These are phyloP conservation scores for Lordiphosa fenestrarum DNA, from an alignment of 2,888 invertebrate species.

Conservation along the genomic window DNA sequence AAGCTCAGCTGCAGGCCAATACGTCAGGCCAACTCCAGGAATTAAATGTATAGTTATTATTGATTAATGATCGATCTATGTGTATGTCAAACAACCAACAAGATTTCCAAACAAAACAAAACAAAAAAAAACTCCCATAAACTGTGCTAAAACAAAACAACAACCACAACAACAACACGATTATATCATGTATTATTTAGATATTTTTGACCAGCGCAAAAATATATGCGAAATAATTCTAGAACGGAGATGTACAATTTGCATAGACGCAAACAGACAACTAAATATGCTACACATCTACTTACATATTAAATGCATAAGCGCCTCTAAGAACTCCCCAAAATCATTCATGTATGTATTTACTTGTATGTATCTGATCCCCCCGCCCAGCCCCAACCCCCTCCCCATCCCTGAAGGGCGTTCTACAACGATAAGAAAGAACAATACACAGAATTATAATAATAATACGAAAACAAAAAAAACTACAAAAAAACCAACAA, in stretches of 20 bases:
- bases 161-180: conserved; percentile 13
- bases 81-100: conserved; percentile 26
- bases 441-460: conserved; percentile 30
- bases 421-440: conserved; percentile 12
- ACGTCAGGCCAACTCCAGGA: not conserved
- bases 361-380: conserved; percentile 8
- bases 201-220: conserved; percentile 80
- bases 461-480: conserved; percentile 16
- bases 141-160: conserved; percentile 58
- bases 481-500: conserved; percentile 20
- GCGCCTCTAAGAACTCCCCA: conserved; percentile 24
- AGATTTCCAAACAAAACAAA: conserved; percentile 22
- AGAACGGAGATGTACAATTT: conserved; percentile 20
- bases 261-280: not conserved
- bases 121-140: conserved; percentile 58
- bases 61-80: conserved; percentile 26
- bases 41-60: conserved; percentile 28
- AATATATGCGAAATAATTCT: conserved; percentile 74
- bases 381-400: not conserved
- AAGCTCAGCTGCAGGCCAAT: conserved; percentile 36
- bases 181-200: conserved; percentile 72
- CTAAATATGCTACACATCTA: conserved; percentile 3
- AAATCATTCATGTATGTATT: conserved; percentile 13
- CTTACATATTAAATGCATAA: conserved; percentile 8
- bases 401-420: conserved; percentile 2